Percentiles rank a stretch among this genome's conserved stretches.
These are phyloP conservation scores for Xenentodon cancila DNA, from an alignment of 2,797 vertebrate genomes.

Conservation along the genomic window DNA sequence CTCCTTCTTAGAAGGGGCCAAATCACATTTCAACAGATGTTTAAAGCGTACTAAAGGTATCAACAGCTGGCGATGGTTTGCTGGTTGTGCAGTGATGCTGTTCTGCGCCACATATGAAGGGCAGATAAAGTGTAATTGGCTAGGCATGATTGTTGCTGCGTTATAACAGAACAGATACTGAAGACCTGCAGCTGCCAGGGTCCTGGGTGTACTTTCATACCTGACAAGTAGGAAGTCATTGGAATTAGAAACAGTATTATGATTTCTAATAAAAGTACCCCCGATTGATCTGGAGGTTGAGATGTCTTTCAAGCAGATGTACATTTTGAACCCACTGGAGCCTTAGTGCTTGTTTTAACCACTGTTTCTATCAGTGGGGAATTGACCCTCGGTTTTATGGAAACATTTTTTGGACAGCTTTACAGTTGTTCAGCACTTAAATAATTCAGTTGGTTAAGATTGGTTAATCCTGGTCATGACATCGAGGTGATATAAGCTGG, in stretches of 20 bases:
- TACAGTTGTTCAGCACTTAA: background rate
- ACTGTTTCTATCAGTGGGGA: constrained; percentile 12
- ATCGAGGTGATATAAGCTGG: constrained; percentile 29
- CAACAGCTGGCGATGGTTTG: constrained; percentile 14
- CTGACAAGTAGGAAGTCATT: too few species aligned
- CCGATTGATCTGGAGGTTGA: too few species aligned
- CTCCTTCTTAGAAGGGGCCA: constrained; percentile 21
- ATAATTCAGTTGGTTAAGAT: constrained; percentile 12
- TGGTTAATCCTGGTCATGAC: constrained; percentile 19
- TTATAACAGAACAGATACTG: constrained; percentile 4
- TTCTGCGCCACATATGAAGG: background rate
- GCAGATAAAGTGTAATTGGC: constrained; percentile 8
- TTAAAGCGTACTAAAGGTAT: constrained; percentile 22
- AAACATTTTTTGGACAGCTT: background rate
- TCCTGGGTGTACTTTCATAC: background rate
- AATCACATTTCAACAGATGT: constrained; percentile 32
- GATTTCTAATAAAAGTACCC: too few species aligned
- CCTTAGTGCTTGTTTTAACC: constrained; percentile 7
- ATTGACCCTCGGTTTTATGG: background rate
- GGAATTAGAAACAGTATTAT: too few species aligned
- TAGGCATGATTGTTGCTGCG: constrained; percentile 14
- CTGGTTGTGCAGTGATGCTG: constrained; percentile 3
- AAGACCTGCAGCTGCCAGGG: constrained; percentile 14
- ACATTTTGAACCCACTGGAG: background rate
- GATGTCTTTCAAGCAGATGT: too few species aligned